Conservation (phyloP, 2,888 invertebrate genomes). For the Tenthredo mesomela region DNA sequence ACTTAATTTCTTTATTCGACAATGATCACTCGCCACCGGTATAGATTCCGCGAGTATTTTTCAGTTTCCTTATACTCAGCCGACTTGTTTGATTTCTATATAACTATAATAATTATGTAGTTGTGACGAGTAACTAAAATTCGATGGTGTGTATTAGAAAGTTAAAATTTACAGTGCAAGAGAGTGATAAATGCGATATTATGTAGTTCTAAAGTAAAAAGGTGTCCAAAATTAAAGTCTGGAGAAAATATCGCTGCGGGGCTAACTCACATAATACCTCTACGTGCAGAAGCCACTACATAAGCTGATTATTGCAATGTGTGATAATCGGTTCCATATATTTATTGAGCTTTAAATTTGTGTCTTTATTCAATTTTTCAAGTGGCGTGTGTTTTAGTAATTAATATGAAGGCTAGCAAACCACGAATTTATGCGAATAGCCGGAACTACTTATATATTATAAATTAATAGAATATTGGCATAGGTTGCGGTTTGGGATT, state of each 20-base stretch:
- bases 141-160: slow-evolving; percentile 19
- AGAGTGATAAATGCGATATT: slow-evolving; percentile 24
- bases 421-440: neutral
- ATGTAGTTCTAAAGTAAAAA: slow-evolving; percentile 11
- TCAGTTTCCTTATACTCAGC: neutral
- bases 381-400: neutral
- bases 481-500: slow-evolving; percentile 17
- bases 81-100: neutral
- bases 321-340: neutral
- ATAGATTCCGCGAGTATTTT: neutral
- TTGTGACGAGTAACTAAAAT: neutral
- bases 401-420: neutral
- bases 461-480: neutral
- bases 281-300: neutral
- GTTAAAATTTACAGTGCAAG: neutral
- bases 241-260: slow-evolving; percentile 40
- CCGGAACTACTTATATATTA: neutral
- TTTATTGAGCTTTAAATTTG: neutral
- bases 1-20: neutral
- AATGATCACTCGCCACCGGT: neutral
- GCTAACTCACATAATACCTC: slow-evolving; percentile 18
- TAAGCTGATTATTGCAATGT: neutral
- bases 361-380: neutral
- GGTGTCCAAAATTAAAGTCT: slow-evolving; percentile 13
- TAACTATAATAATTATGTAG: neutral